These are phyloP conservation scores for Brotula barbata DNA, from an alignment of 2,797 vertebrate species.

Conservation along the genomic window DNA sequence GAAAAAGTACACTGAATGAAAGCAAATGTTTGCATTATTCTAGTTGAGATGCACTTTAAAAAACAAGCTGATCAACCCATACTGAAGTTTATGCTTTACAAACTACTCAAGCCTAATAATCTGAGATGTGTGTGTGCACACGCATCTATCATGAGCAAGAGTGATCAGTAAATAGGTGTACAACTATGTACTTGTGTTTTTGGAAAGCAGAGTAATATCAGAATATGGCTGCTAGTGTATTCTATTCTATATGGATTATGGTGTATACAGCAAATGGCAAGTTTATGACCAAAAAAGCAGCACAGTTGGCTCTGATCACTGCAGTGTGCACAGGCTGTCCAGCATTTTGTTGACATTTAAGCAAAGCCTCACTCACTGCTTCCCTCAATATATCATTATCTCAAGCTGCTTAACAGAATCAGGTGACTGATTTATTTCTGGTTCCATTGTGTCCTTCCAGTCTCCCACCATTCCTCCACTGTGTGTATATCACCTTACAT, in stretches of 20 bases:
- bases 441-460: too few species aligned
- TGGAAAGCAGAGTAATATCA: too few species aligned
- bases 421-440: too few species aligned
- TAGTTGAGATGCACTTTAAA: neutral
- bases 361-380: too few species aligned
- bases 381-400: too few species aligned
- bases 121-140: constrained; percentile 11
- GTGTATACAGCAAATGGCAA: neutral
- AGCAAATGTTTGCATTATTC: neutral
- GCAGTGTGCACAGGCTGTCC: neutral
- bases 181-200: neutral
- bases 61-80: neutral
- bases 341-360: too few species aligned
- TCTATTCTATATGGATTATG: too few species aligned
- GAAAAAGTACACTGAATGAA: neutral
- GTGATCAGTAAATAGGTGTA: neutral
- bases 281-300: neutral
- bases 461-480: too few species aligned
- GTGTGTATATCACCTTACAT: too few species aligned
- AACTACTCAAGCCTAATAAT: constrained; percentile 21
- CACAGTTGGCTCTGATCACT: neutral
- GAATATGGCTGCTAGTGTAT: too few species aligned
- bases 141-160: constrained; percentile 1
- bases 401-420: too few species aligned
- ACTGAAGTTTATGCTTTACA: constrained; percentile 3